Conservation (phyloP, 2,888 invertebrate genomes). For the Cheilosia vulpina region DNA sequence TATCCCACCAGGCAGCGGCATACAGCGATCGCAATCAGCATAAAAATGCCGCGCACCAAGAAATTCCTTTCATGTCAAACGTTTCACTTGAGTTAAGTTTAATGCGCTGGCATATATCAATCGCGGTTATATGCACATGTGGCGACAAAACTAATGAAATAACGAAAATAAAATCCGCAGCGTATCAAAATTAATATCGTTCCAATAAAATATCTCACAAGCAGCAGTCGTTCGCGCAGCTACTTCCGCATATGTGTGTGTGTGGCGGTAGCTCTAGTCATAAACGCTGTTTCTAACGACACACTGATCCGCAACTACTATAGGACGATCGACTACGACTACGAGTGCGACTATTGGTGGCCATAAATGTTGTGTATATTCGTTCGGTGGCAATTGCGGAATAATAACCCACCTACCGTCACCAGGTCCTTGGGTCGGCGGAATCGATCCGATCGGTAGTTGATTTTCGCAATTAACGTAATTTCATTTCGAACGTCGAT, state of each 20-base stretch:
- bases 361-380: neutral
- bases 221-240: neutral
- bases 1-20: slow-evolving; percentile 1
- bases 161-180: slow-evolving; percentile 40
- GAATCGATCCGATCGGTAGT: slow-evolving; percentile 64
- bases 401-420: slow-evolving; percentile 46
- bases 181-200: slow-evolving; percentile 48
- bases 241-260: slow-evolving; percentile 27
- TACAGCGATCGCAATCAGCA: slow-evolving; percentile 42
- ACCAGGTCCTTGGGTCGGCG: slow-evolving; percentile 22
- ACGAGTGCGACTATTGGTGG: slow-evolving; percentile 7
- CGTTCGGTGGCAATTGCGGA: slow-evolving; percentile 48
- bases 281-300: slow-evolving; percentile 47
- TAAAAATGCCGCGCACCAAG: slow-evolving; percentile 35
- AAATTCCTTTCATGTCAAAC: slow-evolving; percentile 20
- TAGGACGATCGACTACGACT: neutral
- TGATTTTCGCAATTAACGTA: slow-evolving; percentile 66
- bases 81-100: slow-evolving; percentile 33
- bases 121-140: slow-evolving; percentile 39
- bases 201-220: slow-evolving; percentile 46
- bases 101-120: slow-evolving; percentile 46
- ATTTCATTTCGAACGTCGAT: slow-evolving; percentile 62
- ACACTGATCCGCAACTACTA: neutral
- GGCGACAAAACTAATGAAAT: slow-evolving; percentile 58
- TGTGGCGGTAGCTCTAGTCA: slow-evolving; percentile 2